Percentiles rank a stretch among this genome's conserved stretches.
Evolutionary conservation across 2,113 vertebrate species (phyloP).

Genomic region (Sorex araneus): DNA sequence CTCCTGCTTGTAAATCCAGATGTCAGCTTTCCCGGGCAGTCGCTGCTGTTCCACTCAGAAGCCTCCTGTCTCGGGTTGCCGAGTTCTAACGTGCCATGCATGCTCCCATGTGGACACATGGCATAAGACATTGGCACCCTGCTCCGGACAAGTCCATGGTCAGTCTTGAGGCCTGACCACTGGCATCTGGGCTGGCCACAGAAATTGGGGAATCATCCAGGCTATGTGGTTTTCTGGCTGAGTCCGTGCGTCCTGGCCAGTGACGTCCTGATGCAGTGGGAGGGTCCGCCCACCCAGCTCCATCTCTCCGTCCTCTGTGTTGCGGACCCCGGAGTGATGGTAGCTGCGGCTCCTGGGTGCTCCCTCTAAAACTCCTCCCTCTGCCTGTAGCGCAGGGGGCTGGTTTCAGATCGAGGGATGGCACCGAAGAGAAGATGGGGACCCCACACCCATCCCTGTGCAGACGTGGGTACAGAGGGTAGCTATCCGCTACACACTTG

Average conservation of each 20-base stretch:
- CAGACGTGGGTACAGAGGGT: not conserved
- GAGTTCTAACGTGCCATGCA: not conserved
- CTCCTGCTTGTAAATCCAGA: constrained; percentile 74
- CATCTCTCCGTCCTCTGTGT: too few species aligned
- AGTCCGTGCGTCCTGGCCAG: not conserved
- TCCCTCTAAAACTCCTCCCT: not conserved
- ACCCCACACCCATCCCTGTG: not conserved
- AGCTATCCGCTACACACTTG: not conserved
- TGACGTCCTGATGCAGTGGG: too few species aligned
- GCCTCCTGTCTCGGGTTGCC: not conserved
- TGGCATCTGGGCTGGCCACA: accelerated
- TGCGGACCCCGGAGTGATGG: not conserved
- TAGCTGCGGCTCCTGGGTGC: too few species aligned
- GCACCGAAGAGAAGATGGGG: not conserved
- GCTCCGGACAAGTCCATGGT: not conserved
- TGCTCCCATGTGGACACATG: accelerated
- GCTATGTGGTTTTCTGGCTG: not conserved
- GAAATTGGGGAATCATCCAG: not conserved
- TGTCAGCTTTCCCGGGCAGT: constrained; percentile 63
- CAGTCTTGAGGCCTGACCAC: not conserved
- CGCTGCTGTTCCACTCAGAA: constrained; percentile 39
- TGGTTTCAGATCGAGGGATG: constrained; percentile 4
- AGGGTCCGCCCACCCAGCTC: too few species aligned
- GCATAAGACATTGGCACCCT: accelerated
- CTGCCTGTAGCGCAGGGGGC: not conserved